phyloP scores from a whole-genome alignment of 2,888 invertebrate species.

The Lagria hirta region DNA sequence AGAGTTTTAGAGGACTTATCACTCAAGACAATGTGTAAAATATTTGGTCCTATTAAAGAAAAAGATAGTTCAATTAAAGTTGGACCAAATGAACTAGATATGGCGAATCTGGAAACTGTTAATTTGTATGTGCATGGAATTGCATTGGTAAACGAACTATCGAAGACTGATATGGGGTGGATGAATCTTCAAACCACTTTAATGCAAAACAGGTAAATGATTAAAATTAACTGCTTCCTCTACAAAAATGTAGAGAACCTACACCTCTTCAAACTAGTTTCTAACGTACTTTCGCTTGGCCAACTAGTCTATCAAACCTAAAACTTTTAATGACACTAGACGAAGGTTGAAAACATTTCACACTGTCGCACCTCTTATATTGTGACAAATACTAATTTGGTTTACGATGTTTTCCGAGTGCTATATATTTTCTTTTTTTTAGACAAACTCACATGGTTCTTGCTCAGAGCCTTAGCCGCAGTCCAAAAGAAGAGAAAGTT shows the following conservation, averaged over 20 bases:
- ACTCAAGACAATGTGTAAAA: slow-evolving; percentile 48
- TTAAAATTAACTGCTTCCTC: not conserved
- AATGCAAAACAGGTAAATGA: slow-evolving; percentile 46
- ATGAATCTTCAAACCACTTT: slow-evolving; percentile 51
- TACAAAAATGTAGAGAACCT: not conserved
- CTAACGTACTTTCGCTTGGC: too few species aligned
- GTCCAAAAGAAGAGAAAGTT: slow-evolving; percentile 53
- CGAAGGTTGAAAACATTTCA: not conserved
- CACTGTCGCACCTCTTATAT: not conserved
- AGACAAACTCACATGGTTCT: slow-evolving; percentile 56
- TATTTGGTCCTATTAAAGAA: slow-evolving; percentile 53
- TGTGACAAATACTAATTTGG: not conserved
- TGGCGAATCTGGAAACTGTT: slow-evolving; percentile 50
- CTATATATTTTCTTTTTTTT: slow-evolving; percentile 21
- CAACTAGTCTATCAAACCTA: not conserved
- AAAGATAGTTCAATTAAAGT: slow-evolving; percentile 36
- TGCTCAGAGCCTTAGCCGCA: slow-evolving; percentile 56
- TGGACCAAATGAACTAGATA: slow-evolving; percentile 35
- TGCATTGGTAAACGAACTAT: slow-evolving; percentile 55
- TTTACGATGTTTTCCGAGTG: not conserved
- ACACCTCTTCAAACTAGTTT: not conserved
- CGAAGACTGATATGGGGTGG: slow-evolving; percentile 54
- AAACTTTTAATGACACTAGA: not conserved
- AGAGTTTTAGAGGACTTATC: slow-evolving; percentile 52
- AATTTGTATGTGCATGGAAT: slow-evolving; percentile 57